Base-by-base conservation (phyloP, 2,888 invertebrate species). In the Suillia variegata region DNA sequence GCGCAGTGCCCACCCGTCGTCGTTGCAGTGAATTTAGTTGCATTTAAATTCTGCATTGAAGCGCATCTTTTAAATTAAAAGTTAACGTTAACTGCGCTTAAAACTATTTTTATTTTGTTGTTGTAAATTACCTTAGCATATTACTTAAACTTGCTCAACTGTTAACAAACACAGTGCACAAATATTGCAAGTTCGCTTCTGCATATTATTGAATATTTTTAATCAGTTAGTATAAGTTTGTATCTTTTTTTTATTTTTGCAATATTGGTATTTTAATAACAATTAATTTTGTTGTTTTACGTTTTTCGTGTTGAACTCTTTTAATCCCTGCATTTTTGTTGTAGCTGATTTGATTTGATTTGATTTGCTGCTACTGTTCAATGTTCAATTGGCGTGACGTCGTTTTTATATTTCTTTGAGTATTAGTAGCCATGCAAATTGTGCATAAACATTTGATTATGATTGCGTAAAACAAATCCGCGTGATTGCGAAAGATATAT, bases 311-410 rank as follows among this genome's bases (percentile, higher is more conserved):
- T n/a, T n/a, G n/a, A n/a, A n/a, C n/a, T n/a, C n/a, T n/a, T n/a
- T n/a, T n/a, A n/a, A n/a, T n/a, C n/a, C n/a, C n/a, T n/a, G n/a
- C n/a, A n/a, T n/a, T n/a, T n/a, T n/a, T n/a, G n/a, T n/a, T n/a
- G n/a, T n/a, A n/a, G 15, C 52, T 45, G 18, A 45, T 8, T 18
- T 51, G n/a, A 26, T n/a, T 15, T 31, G 50, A 13, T 51, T 52
- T 52, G 21, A 10, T 34, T 52, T 52, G 52, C 34, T 52, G 52
- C n/a, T n/a, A n/a, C n/a, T n/a, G n/a, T n/a, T n/a, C n/a, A n/a
- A 8, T 52, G 52, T n/a, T 34, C 52, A 52, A 52, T 52, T 51
- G 34, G 52, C 52, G 52, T 52, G 12, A 52, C 52, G 21, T 18
- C 12, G 13, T 52, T 34, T 52, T 52, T 34, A 20, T 52, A 33